Evolutionary conservation across 2,797 vertebrate species (phyloP).

Genomic region (Melanotaenia boesemani): DNA sequence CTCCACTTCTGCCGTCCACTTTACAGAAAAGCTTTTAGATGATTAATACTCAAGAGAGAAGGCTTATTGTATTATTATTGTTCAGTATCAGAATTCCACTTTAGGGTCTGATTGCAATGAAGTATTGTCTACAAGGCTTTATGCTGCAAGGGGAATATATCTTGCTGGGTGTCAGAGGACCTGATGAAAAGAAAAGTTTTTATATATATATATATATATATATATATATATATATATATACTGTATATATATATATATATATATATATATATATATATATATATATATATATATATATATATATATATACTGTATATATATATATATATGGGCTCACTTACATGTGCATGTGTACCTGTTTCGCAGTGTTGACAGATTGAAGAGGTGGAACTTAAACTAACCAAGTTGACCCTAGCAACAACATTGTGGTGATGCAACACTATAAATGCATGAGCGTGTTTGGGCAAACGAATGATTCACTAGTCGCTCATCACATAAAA

Average conservation of each 20-base stretch:
- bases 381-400: constrained; percentile 63
- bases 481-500: constrained; percentile 26
- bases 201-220: neutral
- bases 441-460: constrained; percentile 9
- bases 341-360: constrained; percentile 16
- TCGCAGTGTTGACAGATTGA: constrained; percentile 66
- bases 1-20: constrained; percentile 31
- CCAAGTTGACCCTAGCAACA: constrained; percentile 58
- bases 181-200: neutral
- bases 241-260: too few relatives aligned
- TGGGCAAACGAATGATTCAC: constrained; percentile 34
- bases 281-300: neutral
- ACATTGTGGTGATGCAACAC: constrained; percentile 66
- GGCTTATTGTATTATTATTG: constrained; percentile 45
- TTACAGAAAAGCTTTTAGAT: constrained; percentile 70
- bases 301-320: too few relatives aligned
- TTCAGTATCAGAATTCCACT: constrained; percentile 39
- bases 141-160: constrained; percentile 14
- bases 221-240: too few relatives aligned
- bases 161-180: constrained; percentile 10
- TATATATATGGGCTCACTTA: neutral
- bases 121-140: constrained; percentile 35
- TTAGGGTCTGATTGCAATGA: constrained; percentile 38
- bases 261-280: too few relatives aligned
- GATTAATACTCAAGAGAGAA: constrained; percentile 66